Conservation (phyloP, 2,797 vertebrate genomes). For the Paedocypris micromegethes region DNA sequence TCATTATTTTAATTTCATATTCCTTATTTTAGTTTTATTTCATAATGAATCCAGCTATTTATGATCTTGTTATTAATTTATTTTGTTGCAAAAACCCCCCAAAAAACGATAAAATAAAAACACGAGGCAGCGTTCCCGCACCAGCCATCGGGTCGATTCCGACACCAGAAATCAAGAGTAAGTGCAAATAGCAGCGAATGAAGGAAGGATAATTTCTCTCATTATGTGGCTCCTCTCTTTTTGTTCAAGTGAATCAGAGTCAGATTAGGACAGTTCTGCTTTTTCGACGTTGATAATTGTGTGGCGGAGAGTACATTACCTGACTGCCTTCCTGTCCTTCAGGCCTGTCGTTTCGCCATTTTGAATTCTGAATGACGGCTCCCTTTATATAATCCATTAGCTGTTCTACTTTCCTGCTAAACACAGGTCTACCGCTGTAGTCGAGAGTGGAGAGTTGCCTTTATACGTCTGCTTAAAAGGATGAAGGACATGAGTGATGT, state of each 20-base stretch:
- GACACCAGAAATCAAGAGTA: slow-evolving; percentile 15
- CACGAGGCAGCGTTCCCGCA: slow-evolving; percentile 2
- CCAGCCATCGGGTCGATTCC: slow-evolving; percentile 25
- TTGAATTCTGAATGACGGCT: slow-evolving; percentile 46
- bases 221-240: slow-evolving; percentile 30
- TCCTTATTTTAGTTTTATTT: slow-evolving; percentile 4
- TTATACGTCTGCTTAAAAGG: slow-evolving; percentile 25
- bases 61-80: neutral
- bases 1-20: slow-evolving; percentile 2
- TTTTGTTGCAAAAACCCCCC: neutral
- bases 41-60: slow-evolving; percentile 1
- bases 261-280: slow-evolving; percentile 56
- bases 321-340: slow-evolving; percentile 54
- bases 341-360: slow-evolving; percentile 33
- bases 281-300: slow-evolving; percentile 58
- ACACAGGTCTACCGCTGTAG: slow-evolving; percentile 46
- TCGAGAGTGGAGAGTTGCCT: slow-evolving; percentile 34
- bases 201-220: slow-evolving; percentile 31
- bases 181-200: slow-evolving; percentile 28
- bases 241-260: slow-evolving; percentile 53
- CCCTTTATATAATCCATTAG: slow-evolving; percentile 66
- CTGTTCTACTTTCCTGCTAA: slow-evolving; percentile 48
- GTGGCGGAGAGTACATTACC: slow-evolving; percentile 59
- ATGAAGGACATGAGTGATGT: slow-evolving; percentile 8
- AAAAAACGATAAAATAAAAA: neutral